These are phyloP conservation scores for Upupa epops DNA, from an alignment of 2,113 vertebrate genomes.

Conservation along the genomic window DNA sequence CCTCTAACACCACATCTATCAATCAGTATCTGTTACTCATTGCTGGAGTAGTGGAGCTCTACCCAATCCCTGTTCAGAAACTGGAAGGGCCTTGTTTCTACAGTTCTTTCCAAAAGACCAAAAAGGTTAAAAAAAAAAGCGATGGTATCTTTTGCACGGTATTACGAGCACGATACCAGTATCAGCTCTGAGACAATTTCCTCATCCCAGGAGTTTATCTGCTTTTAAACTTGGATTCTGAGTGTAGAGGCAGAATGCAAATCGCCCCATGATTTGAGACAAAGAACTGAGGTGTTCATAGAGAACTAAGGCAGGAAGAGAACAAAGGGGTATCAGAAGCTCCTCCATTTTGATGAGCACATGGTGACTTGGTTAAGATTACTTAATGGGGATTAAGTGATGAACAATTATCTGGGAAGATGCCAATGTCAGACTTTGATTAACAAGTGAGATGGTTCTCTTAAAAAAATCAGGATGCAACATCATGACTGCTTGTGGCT, in stretches of 20 bases:
- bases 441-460: no score
- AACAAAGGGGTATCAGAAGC: no score
- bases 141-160: no score
- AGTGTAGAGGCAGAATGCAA: not conserved
- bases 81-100: not conserved
- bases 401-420: rapidly evolving
- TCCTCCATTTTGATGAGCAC: not conserved
- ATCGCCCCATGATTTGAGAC: not conserved
- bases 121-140: no score
- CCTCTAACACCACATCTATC: no score
- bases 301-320: not conserved
- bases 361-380: not conserved
- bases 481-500: no score
- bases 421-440: rapidly evolving
- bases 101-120: no score
- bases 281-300: not conserved
- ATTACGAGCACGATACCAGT: no score
- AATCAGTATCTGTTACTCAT: not conserved
- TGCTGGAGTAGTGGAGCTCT: not conserved
- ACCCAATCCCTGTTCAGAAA: not conserved
- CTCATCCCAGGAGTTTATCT: not conserved
- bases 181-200: not conserved
- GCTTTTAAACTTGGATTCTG: not conserved
- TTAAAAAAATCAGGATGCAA: no score
- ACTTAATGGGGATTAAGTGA: not conserved